phyloP scores from a whole-genome alignment of 1,140 invertebrate species.

The Plodia interpunctella region DNA sequence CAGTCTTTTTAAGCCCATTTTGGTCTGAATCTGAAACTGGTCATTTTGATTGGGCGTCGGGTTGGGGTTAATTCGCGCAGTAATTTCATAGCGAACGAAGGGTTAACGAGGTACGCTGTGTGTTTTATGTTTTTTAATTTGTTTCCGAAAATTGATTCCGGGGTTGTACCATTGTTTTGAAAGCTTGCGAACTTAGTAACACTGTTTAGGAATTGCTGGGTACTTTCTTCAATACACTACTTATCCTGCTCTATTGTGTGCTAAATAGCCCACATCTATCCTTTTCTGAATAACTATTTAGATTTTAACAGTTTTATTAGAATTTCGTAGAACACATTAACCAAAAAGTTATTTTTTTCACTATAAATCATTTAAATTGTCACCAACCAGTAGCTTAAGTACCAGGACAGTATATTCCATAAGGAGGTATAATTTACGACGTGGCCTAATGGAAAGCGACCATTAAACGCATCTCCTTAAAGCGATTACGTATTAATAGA shows the following conservation, averaged over 20 bases:
- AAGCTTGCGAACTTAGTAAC: neutral
- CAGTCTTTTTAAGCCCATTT: too few relatives aligned
- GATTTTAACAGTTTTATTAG: too few relatives aligned
- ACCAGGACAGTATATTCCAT: neutral
- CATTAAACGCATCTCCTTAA: constrained; percentile 7
- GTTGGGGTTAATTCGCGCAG: constrained; percentile 42
- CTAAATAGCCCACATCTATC: too few relatives aligned
- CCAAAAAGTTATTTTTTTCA: neutral
- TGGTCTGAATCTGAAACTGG: too few relatives aligned
- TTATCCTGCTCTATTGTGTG: too few relatives aligned
- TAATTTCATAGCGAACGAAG: constrained; percentile 52
- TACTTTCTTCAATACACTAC: too few relatives aligned
- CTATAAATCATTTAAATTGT: neutral
- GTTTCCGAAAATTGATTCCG: constrained; percentile 35
- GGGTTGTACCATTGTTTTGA: constrained; percentile 15
- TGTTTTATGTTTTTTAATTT: constrained; percentile 65
- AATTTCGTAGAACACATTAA: too few relatives aligned
- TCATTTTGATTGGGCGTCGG: too few relatives aligned
- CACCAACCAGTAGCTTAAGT: constrained; percentile 2
- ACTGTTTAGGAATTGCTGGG: neutral
- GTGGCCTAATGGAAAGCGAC: constrained; percentile 4
- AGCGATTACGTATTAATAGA: constrained; percentile 7
- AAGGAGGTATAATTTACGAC: constrained; percentile 5
- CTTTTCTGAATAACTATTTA: too few relatives aligned
- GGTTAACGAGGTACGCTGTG: constrained; percentile 48